Base-by-base conservation (phyloP, 2,888 invertebrate species). In the Sphaerolaimus hirsutus region DNA sequence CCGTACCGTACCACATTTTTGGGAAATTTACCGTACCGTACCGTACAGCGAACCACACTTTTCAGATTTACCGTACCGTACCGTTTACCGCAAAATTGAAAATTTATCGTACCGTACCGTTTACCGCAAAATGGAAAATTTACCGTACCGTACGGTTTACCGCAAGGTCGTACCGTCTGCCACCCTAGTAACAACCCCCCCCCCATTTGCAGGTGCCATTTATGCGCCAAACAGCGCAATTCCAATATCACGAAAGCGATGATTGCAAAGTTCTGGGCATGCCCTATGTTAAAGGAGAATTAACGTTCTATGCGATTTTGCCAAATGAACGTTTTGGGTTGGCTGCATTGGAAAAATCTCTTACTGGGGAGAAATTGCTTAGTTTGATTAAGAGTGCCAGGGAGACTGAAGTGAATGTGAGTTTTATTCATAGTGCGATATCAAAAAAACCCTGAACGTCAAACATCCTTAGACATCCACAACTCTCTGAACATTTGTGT, bases 221-320 rank as follows among this genome's bases (percentile, higher is more conserved):
- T 22, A 40, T 40, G 40, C 40, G 24, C 17, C 23, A 40, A 24
- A 23, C 4, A 10, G 23, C 7, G 5, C 10, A 21, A 12, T 45
- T 46, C 17, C 41, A n/a, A 2, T 46, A 41, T 32, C 12, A 1
- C 17, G 45, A 44, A 21, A 32, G 41, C 27, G 47, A 24, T 5
- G 29, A 41, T 14, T 44, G 40, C n/a, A 44, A 46, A 26, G 47
- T 49, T 17, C 25, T 49, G 44, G 47, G 45, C 4, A 40, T 49
- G 23, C 36, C 41, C 14, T 49, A 49, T 42, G 23, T 22, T 1
- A 22, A 17, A 1, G 7, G 12, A 17, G 22, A 37, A 7, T 19
- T 49, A 44, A 17, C 36, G 1, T 36, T 49, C 36, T 45, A 36
- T 25, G 25, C 44, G 17, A 22, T 49, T n/a, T 32, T 49, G 32